Base-by-base conservation (phyloP, 2,797 vertebrate species). In the Percopsis omiscomaycus region DNA sequence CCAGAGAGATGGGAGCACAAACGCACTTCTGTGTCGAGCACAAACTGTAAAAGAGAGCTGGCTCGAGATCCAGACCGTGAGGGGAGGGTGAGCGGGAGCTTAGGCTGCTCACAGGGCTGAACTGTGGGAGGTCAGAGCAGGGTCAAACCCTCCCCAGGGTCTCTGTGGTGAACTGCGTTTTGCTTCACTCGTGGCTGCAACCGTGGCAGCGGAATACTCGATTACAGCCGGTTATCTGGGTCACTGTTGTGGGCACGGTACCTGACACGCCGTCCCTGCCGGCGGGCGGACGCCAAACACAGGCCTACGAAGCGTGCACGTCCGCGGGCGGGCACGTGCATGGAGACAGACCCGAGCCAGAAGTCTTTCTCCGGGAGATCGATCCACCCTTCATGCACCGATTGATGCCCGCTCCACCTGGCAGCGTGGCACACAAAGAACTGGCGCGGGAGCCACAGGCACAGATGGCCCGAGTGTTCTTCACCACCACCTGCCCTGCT, bases 381-480 rank as follows among this genome's bases (percentile, higher is more conserved):
- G 59, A 72, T 75, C 80, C 80, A 85, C 82, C 86, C 86, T 91
- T 89, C 84, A 88, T 59, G 90, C 86, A 87, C 78, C 59, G 72
- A 78, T 75, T 73, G 84, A 81, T 66, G 81, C 77, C 76, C 65
- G 73, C 75, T 83, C 84, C 83, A 80, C 76, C 75, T 86, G 84
- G 68, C 77, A 68, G 74, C 67, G 54, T 50, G 52, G 46, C 9
- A 47, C 64, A 80, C 66, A 79, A 55, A n/a, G 78, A 81, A 77
- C 86, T 91, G 90, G 89, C 85, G 70, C 55, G 54, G 42, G 67
- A 75, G 68, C 61, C 52, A 4, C 6, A 10, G 62, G 60, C 67
- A 68, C 91, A 93, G 91, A 92, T 92, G 90, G 91, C 59, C 57
- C 0, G 54, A 81, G 78, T 65, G 54, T 75, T 88, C 82, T 59